Percentiles rank a stretch among this genome's conserved stretches.
Evolutionary conservation across 37 sponge, comb jelly and placozoan species (phyloP).

Genomic region (Spongilla lacustris): DNA sequence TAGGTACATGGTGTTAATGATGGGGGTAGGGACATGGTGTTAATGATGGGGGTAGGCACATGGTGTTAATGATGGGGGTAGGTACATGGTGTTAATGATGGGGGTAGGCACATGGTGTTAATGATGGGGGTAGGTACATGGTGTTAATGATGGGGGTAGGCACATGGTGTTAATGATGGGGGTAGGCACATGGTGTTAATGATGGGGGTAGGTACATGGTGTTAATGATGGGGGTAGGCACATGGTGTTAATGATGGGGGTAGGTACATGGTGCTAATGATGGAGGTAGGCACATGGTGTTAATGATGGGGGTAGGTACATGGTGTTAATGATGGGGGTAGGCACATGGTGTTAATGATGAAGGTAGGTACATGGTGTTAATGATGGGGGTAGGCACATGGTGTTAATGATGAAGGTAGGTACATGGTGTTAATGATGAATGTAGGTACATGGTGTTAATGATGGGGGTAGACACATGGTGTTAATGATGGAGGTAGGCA

Average conservation of each 20-base stretch:
- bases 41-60: background rate
- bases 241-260: background rate
- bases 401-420: background rate
- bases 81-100: background rate
- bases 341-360: background rate
- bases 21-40: too few species aligned
- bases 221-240: background rate
- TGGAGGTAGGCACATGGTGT: too few species aligned
- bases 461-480: background rate
- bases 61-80: background rate
- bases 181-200: too few species aligned
- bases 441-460: too few species aligned
- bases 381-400: background rate
- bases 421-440: background rate
- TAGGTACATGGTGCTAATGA: background rate
- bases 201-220: background rate
- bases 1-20: background rate
- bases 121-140: background rate
- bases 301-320: background rate
- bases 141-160: background rate
- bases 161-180: background rate
- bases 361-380: too few species aligned
- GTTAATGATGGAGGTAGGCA: background rate
- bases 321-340: background rate
- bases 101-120: too few species aligned